Percentiles rank a stretch among this genome's conserved stretches.
These are phyloP conservation scores for Pedicia rivosa DNA, from an alignment of 2,888 invertebrate species.

Conservation along the genomic window DNA sequence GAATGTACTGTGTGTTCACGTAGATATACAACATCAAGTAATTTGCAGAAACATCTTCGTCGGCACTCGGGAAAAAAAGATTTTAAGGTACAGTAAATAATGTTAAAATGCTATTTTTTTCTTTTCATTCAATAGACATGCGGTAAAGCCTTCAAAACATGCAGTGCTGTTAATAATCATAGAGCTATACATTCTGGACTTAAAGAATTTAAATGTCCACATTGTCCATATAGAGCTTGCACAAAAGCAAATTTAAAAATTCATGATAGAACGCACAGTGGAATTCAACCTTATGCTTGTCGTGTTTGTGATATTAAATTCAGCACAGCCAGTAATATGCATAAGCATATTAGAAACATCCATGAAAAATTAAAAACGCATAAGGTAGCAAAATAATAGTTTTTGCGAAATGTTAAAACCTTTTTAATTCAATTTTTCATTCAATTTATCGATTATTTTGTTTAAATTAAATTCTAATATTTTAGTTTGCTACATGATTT, in stretches of 20 bases:
- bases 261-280: slow-evolving; percentile 12
- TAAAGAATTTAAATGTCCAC: slow-evolving; percentile 11
- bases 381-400: slow-evolving; percentile 9
- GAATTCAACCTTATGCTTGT: slow-evolving; percentile 12
- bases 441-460: no score
- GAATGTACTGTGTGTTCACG: slow-evolving; percentile 9
- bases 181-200: slow-evolving; percentile 11
- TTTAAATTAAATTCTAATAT: not conserved
- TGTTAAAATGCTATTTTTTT: slow-evolving; percentile 5
- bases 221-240: slow-evolving; percentile 11
- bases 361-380: slow-evolving; percentile 12
- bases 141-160: slow-evolving; percentile 13
- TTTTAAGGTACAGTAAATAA: slow-evolving; percentile 13
- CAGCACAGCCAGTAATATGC: slow-evolving; percentile 13
- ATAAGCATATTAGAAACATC: slow-evolving; percentile 13
- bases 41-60: slow-evolving; percentile 12
- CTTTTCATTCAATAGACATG: slow-evolving; percentile 9
- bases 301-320: slow-evolving; percentile 12
- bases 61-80: slow-evolving; percentile 12
- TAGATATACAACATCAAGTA: slow-evolving; percentile 12
- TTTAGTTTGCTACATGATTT: not conserved
- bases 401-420: not conserved
- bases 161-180: slow-evolving; percentile 13
- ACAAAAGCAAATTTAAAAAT: slow-evolving; percentile 13
- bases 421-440: not conserved